Conservation (phyloP, 1,140 invertebrate genomes). For the Papilio dardanus region DNA sequence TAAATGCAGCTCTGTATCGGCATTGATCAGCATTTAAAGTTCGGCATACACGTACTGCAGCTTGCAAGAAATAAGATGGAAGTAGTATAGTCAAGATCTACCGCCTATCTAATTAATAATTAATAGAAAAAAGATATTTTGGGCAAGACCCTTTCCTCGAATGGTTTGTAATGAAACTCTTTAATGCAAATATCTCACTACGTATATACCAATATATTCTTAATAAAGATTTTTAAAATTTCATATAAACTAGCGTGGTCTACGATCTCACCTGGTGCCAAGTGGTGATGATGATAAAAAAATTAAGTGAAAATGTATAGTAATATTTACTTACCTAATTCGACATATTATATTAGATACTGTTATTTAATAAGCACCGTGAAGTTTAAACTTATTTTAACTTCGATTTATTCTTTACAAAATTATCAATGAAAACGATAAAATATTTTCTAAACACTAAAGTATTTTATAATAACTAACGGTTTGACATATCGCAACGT, state of each 20-base stretch:
- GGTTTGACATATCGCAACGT: background rate
- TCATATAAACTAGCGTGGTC: too few relatives aligned
- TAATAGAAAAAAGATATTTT: too few relatives aligned
- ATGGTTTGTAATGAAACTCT: background rate
- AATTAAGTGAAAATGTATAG: background rate
- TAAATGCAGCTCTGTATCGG: too few relatives aligned
- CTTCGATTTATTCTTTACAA: slow-evolving; percentile 8
- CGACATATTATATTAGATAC: background rate
- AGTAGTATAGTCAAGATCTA: too few relatives aligned
- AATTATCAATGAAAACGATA: background rate
- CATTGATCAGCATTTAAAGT: too few relatives aligned
- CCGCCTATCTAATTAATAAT: too few relatives aligned
- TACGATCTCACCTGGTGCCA: too few relatives aligned
- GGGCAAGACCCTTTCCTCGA: background rate
- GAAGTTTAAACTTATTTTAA: slow-evolving; percentile 1
- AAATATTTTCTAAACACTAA: slow-evolving; percentile 1
- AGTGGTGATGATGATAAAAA: too few relatives aligned
- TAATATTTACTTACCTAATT: background rate
- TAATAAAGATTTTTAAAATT: too few relatives aligned
- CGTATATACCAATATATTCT: background rate
- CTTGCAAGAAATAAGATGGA: too few relatives aligned
- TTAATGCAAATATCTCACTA: background rate
- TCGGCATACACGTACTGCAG: too few relatives aligned
- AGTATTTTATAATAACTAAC: background rate
- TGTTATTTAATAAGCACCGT: background rate